Evolutionary conservation across 2,888 invertebrate genomes (phyloP).

Genomic region (Coremacera marginata): DNA sequence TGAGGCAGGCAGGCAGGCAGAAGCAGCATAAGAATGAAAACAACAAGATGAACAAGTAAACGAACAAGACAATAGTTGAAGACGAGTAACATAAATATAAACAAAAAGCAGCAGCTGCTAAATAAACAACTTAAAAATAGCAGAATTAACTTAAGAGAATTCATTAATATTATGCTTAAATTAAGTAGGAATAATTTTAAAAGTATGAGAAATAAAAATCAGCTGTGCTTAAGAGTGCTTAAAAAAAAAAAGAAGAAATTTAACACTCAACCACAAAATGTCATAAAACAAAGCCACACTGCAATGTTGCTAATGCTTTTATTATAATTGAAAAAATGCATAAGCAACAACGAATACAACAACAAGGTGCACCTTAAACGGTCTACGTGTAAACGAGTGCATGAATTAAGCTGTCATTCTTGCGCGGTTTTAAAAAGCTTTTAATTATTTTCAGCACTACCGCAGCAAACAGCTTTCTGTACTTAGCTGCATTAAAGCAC

Average conservation of each 20-base stretch:
- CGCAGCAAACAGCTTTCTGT: slow-evolving; percentile 2
- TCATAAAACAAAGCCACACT: not conserved
- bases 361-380: not conserved
- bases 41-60: slow-evolving; percentile 36
- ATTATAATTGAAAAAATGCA: slow-evolving; percentile 4
- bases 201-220: not conserved
- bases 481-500: slow-evolving; percentile 1
- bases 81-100: not conserved
- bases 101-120: too few relatives aligned
- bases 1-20: slow-evolving; percentile 28
- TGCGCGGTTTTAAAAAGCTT: slow-evolving; percentile 7
- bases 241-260: not conserved
- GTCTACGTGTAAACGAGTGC: not conserved
- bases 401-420: slow-evolving; percentile 4
- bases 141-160: not conserved
- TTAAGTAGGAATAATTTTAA: not conserved
- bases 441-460: not conserved
- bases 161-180: not conserved
- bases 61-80: not conserved
- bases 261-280: too few relatives aligned
- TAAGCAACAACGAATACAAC: not conserved
- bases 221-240: not conserved
- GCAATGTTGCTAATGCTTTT: not conserved
- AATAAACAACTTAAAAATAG: not conserved
- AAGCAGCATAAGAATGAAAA: slow-evolving; percentile 35